phyloP scores from a whole-genome alignment of 1,140 invertebrate species.

The Bradynema listronoti region DNA sequence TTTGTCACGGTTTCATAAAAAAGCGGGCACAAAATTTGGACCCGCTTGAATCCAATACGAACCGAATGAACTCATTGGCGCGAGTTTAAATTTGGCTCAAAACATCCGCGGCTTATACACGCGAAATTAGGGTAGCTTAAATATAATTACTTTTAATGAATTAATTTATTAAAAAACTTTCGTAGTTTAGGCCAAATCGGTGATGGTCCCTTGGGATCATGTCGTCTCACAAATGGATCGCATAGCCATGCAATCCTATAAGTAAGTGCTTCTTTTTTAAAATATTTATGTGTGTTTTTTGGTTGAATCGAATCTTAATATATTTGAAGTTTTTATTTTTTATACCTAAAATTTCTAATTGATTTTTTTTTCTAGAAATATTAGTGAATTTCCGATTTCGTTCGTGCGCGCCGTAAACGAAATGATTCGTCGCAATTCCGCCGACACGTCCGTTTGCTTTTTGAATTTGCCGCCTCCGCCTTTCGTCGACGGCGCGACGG shows the following conservation, averaged over 20 bases:
- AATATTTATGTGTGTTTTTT: neutral
- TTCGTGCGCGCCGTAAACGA: slow-evolving; percentile 68
- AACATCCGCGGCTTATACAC: no score
- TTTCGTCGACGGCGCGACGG: slow-evolving; percentile 56
- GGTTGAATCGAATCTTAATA: neutral
- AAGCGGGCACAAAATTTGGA: no score
- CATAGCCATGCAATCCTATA: neutral
- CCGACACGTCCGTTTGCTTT: slow-evolving; percentile 72
- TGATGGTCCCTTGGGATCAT: slow-evolving; percentile 63
- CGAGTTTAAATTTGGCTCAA: no score
- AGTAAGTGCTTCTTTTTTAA: slow-evolving; percentile 10
- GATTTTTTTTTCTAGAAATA: slow-evolving; percentile 31
- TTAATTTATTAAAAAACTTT: no score
- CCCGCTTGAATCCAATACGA: no score
- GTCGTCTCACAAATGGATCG: slow-evolving; percentile 55
- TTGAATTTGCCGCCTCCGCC: slow-evolving; percentile 76
- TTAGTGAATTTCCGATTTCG: slow-evolving; percentile 46
- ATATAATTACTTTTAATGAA: no score
- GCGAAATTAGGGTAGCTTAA: no score
- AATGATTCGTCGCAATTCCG: slow-evolving; percentile 69
- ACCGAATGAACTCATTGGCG: no score
- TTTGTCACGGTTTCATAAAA: no score
- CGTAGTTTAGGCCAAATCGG: slow-evolving; percentile 63
- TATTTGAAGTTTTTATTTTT: slow-evolving; percentile 10
- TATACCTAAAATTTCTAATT: slow-evolving; percentile 17